Percentiles rank a stretch among this genome's conserved stretches.
Evolutionary conservation across 2,888 invertebrate genomes (phyloP).

Genomic region (Epistrophe eligans): DNA sequence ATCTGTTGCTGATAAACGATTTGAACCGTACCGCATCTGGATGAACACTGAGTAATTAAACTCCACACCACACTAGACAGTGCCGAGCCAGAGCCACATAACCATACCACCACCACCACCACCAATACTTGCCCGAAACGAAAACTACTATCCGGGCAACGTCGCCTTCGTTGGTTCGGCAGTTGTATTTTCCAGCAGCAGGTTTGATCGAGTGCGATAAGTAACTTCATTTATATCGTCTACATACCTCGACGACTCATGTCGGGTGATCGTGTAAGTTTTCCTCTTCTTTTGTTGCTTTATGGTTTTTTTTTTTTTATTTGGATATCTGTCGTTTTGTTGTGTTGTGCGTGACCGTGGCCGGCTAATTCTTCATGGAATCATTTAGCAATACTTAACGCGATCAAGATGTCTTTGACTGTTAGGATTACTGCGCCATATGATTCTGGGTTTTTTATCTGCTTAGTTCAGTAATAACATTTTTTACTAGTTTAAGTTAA

Average conservation of each 20-base stretch:
- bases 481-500: slow-evolving; percentile 21
- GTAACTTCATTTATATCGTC: slow-evolving; percentile 62
- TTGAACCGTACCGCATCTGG: slow-evolving; percentile 72
- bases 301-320: slow-evolving; percentile 10
- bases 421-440: not conserved
- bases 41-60: slow-evolving; percentile 75
- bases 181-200: slow-evolving; percentile 63
- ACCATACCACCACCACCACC: slow-evolving; percentile 4
- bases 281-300: slow-evolving; percentile 30
- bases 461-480: not conserved
- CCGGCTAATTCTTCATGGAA: slow-evolving; percentile 45
- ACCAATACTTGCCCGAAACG: slow-evolving; percentile 66
- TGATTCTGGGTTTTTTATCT: not conserved
- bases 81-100: slow-evolving; percentile 58
- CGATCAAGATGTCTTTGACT: slow-evolving; percentile 18
- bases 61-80: slow-evolving; percentile 73
- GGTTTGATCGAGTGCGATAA: slow-evolving; percentile 74
- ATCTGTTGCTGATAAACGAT: slow-evolving; percentile 67
- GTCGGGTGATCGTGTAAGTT: slow-evolving; percentile 51
- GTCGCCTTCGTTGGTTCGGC: slow-evolving; percentile 13
- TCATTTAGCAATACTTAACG: slow-evolving; percentile 17
- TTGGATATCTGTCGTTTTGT: slow-evolving; percentile 33
- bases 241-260: slow-evolving; percentile 39
- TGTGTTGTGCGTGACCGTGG: slow-evolving; percentile 6
- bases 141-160: slow-evolving; percentile 46